phyloP scores from a whole-genome alignment of 2,113 vertebrate genomes.

The Lepisosteus oculatus region DNA sequence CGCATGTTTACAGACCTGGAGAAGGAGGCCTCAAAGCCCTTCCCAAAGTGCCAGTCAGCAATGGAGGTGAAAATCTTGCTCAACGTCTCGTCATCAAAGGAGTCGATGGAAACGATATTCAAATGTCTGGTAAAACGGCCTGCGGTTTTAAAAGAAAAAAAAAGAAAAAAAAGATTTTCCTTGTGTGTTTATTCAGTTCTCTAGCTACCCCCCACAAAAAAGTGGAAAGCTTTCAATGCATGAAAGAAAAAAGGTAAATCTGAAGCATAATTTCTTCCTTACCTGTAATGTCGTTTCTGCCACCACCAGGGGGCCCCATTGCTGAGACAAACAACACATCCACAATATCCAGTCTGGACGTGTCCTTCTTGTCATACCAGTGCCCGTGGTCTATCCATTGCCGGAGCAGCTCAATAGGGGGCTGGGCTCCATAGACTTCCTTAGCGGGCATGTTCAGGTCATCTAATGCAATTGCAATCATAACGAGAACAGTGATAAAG shows the following conservation, averaged over 20 bases:
- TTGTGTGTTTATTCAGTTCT: no score
- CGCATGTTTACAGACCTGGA: conserved; percentile 59
- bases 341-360: conserved; percentile 65
- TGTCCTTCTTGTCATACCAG: conserved; percentile 90
- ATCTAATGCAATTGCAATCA: conserved; percentile 53
- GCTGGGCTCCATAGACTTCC: conserved; percentile 87
- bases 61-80: conserved; percentile 84
- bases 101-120: conserved; percentile 79
- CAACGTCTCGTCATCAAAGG: conserved; percentile 82
- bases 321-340: conserved; percentile 81
- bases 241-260: no score
- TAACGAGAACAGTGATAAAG: no score
- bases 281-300: conserved; percentile 90
- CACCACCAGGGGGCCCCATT: conserved; percentile 90
- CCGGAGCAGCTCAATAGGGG: conserved; percentile 84
- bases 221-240: no score
- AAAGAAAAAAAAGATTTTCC: not conserved
- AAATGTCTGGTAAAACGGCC: conserved; percentile 87
- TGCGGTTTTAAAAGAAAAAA: conserved; percentile 39
- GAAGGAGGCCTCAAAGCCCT: conserved; percentile 78
- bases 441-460: conserved; percentile 94
- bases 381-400: conserved; percentile 86
- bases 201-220: no score
- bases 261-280: conserved; percentile 14
- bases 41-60: conserved; percentile 84